These are phyloP conservation scores for Tetragnatha montana DNA, from an alignment of 2,888 invertebrate species.

Conservation along the genomic window DNA sequence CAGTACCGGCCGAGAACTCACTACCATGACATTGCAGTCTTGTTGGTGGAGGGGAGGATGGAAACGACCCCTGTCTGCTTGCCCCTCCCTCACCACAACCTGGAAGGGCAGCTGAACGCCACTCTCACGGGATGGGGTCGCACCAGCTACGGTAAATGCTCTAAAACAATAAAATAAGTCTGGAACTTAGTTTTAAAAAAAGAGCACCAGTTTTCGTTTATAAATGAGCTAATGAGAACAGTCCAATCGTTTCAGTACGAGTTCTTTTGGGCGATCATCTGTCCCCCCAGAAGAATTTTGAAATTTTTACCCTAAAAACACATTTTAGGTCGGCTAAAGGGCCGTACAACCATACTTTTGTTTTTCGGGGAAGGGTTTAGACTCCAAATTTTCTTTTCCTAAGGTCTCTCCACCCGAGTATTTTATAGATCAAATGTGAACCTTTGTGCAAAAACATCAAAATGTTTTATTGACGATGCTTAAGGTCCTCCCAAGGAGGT, in stretches of 20 bases:
- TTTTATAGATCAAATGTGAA: too few species aligned
- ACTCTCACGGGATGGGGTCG: constrained; percentile 38
- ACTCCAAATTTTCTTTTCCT: too few species aligned
- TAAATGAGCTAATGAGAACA: neutral
- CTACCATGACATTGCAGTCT: constrained; percentile 40
- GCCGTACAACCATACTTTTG: too few species aligned
- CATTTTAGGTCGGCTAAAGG: too few species aligned
- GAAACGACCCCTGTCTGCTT: constrained; percentile 11
- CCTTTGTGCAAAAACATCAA: too few species aligned
- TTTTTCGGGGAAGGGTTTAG: too few species aligned
- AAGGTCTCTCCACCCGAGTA: too few species aligned
- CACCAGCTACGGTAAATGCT: constrained; percentile 28
- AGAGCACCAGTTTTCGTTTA: neutral
- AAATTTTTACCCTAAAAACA: too few species aligned
- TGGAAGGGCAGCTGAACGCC: neutral
- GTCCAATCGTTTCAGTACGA: neutral
- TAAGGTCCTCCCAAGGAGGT: too few species aligned
- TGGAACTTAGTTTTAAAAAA: neutral
- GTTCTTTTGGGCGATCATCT: too few species aligned
- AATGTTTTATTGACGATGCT: too few species aligned
- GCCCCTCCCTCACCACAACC: neutral
- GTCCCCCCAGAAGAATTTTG: too few species aligned
- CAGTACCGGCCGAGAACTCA: constrained; percentile 11
- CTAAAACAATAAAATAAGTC: neutral
- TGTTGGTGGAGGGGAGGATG: neutral